phyloP scores from a whole-genome alignment of 2,888 invertebrate species.

The Phymatocera aterrima region DNA sequence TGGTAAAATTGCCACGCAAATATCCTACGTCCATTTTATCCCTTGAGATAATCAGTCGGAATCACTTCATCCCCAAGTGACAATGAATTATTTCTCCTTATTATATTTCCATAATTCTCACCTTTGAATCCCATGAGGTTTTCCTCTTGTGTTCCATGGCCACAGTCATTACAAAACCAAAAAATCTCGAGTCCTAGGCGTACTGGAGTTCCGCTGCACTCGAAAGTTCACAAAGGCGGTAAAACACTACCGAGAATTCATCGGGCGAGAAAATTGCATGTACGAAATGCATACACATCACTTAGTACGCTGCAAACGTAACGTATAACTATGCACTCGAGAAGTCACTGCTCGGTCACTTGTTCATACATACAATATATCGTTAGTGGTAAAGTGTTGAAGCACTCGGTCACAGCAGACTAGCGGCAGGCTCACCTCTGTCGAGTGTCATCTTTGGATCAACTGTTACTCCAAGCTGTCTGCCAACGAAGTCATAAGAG shows the following conservation, averaged over 20 bases:
- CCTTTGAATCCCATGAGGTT: conserved; percentile 78
- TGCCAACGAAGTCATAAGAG: background rate
- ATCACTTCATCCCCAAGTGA: too few relatives aligned
- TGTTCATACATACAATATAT: too few relatives aligned
- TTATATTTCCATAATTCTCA: conserved; percentile 61
- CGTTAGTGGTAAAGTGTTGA: background rate
- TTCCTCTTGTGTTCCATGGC: conserved; percentile 77
- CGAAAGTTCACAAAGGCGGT: conserved; percentile 3
- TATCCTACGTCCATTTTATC: too few relatives aligned
- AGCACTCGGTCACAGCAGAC: conserved; percentile 37
- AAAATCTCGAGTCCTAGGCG: background rate
- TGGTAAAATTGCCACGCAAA: too few relatives aligned
- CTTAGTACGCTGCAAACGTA: background rate
- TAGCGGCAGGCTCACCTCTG: conserved; percentile 41
- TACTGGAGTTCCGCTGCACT: background rate
- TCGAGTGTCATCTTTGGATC: conserved; percentile 38
- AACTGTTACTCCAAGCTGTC: conserved; percentile 33
- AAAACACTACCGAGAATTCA: background rate
- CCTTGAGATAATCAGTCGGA: too few relatives aligned
- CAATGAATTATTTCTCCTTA: background rate
- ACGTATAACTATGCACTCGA: background rate
- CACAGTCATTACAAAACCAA: conserved; percentile 71
- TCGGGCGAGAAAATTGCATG: background rate
- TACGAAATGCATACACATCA: background rate
- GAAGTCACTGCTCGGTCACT: conserved; percentile 33